Percentiles rank a stretch among this genome's conserved stretches.
Conservation (phyloP, 1,140 invertebrate genomes). For the Prorops nasuta region DNA sequence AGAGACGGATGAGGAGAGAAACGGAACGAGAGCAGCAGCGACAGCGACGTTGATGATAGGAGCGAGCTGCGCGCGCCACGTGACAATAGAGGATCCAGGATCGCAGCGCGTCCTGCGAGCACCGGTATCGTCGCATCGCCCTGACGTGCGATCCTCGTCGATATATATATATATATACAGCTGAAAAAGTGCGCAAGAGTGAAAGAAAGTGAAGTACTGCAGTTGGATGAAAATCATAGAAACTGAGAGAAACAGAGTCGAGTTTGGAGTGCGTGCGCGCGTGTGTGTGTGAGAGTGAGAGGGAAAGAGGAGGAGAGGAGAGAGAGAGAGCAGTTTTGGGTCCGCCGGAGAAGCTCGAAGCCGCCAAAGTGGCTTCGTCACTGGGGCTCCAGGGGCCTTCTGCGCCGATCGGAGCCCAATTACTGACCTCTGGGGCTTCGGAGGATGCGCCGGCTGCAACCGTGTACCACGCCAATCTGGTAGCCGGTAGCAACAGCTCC, state of each 20-base stretch:
- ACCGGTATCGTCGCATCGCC: no score
- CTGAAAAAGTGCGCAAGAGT: background rate
- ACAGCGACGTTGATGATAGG: no score
- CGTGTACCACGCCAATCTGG: constrained; percentile 53
- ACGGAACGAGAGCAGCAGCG: no score
- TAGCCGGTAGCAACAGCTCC: constrained; percentile 52
- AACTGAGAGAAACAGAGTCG: constrained; percentile 21
- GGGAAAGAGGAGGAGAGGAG: constrained; percentile 20
- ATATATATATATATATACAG: no score
- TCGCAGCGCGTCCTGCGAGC: no score
- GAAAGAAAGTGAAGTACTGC: background rate
- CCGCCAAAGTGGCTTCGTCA: constrained; percentile 60
- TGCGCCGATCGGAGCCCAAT: constrained; percentile 55
- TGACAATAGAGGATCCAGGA: no score
- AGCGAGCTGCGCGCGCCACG: no score
- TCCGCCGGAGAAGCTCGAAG: constrained; percentile 48
- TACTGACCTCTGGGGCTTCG: constrained; percentile 47
- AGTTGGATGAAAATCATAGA: constrained; percentile 14
- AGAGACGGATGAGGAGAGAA: no score
- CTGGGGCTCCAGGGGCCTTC: constrained; percentile 56
- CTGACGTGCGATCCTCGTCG: no score
- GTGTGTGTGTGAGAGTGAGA: constrained; percentile 1
- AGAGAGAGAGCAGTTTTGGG: constrained; percentile 42
- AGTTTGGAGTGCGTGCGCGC: no score
- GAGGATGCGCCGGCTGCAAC: constrained; percentile 48